Evolutionary conservation across 2,797 vertebrate genomes (phyloP).

Genomic region (Notolabrus celidotus): DNA sequence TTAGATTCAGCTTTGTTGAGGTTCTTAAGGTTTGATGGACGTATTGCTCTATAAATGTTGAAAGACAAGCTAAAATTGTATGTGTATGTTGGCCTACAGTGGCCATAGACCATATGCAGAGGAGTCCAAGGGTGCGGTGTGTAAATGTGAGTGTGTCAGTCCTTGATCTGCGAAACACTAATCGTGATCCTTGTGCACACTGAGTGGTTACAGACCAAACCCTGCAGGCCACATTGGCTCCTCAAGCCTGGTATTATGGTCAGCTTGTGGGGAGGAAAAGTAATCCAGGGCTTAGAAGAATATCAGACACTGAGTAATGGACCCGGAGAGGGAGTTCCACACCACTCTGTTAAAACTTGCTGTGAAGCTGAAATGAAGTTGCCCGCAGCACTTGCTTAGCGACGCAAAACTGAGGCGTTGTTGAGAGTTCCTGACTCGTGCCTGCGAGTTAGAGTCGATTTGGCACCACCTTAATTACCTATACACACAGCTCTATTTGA

Average conservation of each 20-base stretch:
- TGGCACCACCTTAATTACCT: slow-evolving; percentile 83
- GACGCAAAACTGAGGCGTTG: slow-evolving; percentile 49
- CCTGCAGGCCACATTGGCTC: slow-evolving; percentile 77
- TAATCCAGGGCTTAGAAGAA: slow-evolving; percentile 69
- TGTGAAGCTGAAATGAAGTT: slow-evolving; percentile 48
- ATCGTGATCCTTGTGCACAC: slow-evolving; percentile 66
- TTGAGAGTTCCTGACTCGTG: slow-evolving; percentile 61
- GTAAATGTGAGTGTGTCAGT: slow-evolving; percentile 27
- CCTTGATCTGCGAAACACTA: slow-evolving; percentile 63
- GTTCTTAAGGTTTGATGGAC: slow-evolving; percentile 5
- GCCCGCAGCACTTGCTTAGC: slow-evolving; percentile 62
- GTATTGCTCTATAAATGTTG: slow-evolving; percentile 7
- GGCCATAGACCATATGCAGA: slow-evolving; percentile 33
- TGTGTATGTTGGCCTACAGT: slow-evolving; percentile 16
- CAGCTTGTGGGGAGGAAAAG: slow-evolving; percentile 75
- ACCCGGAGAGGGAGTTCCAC: slow-evolving; percentile 47
- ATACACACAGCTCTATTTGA: slow-evolving; percentile 81
- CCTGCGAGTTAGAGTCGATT: slow-evolving; percentile 78
- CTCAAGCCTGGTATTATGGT: slow-evolving; percentile 83
- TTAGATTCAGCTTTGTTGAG: background rate
- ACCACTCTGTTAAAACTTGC: slow-evolving; percentile 69
- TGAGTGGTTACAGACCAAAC: slow-evolving; percentile 75
- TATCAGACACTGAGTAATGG: slow-evolving; percentile 70
- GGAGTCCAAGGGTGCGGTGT: slow-evolving; percentile 34
- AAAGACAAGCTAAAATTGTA: slow-evolving; percentile 24